These are phyloP conservation scores for Battus philenor DNA, from an alignment of 1,140 invertebrate species.

Conservation along the genomic window DNA sequence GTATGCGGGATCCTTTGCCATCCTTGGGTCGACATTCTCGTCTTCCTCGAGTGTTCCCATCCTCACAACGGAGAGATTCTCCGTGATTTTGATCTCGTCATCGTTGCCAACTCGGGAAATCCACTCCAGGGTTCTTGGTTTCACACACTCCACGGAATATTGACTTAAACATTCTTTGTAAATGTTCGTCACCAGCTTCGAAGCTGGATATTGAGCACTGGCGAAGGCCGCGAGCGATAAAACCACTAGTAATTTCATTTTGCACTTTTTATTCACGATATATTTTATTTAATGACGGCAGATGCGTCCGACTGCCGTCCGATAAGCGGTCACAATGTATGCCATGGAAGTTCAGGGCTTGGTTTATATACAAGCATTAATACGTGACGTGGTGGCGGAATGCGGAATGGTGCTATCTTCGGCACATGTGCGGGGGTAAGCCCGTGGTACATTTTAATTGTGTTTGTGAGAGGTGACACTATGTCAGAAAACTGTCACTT, in stretches of 20 bases:
- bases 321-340: slow-evolving; percentile 67
- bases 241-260: slow-evolving; percentile 65
- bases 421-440: slow-evolving; percentile 31
- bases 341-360: slow-evolving; percentile 60
- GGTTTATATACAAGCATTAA: slow-evolving; percentile 76
- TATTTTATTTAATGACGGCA: slow-evolving; percentile 41
- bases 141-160: slow-evolving; percentile 82
- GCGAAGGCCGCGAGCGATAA: slow-evolving; percentile 46
- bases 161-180: slow-evolving; percentile 80
- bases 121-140: slow-evolving; percentile 85
- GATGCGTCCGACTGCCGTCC: slow-evolving; percentile 61
- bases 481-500: slow-evolving; percentile 34
- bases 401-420: slow-evolving; percentile 46
- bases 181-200: slow-evolving; percentile 78
- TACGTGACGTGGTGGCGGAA: slow-evolving; percentile 63
- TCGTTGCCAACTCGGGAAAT: slow-evolving; percentile 80
- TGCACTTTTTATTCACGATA: slow-evolving; percentile 48
- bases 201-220: slow-evolving; percentile 72
- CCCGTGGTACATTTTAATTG: slow-evolving; percentile 56
- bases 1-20: slow-evolving; percentile 56
- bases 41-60: slow-evolving; percentile 69
- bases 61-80: slow-evolving; percentile 82
- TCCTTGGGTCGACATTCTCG: slow-evolving; percentile 51
- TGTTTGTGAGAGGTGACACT: slow-evolving; percentile 31
- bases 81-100: slow-evolving; percentile 83